Percentiles rank a stretch among this genome's conserved stretches.
phyloP scores from a whole-genome alignment of 1,140 invertebrate genomes.

The Acromyrmex heyeri region DNA sequence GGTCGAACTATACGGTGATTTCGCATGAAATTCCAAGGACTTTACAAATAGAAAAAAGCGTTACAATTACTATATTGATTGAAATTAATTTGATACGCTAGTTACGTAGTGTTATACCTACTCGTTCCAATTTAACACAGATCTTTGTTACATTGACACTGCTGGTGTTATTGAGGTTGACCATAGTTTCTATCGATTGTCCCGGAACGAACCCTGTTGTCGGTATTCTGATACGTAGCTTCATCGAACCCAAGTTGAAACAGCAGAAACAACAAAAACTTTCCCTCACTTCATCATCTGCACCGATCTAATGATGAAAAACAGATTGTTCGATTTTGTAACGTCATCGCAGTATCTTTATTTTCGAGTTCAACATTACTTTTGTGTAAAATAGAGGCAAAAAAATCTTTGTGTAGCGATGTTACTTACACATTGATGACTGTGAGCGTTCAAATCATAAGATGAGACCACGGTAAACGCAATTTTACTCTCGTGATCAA shows the following conservation, averaged over 20 bases:
- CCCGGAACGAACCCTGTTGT: slow-evolving; percentile 89
- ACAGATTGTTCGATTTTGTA: not conserved
- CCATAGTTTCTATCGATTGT: slow-evolving; percentile 88
- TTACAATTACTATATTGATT: not conserved
- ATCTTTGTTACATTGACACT: slow-evolving; percentile 87
- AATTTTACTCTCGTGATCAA: slow-evolving; percentile 86
- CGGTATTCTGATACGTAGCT: slow-evolving; percentile 87
- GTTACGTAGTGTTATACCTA: slow-evolving; percentile 74
- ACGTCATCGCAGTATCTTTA: not conserved
- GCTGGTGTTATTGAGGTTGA: slow-evolving; percentile 89
- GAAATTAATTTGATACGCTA: not conserved
- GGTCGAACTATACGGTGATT: not conserved
- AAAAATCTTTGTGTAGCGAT: not conserved
- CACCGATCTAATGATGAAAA: slow-evolving; percentile 56
- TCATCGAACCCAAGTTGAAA: slow-evolving; percentile 87
- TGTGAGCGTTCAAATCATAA: slow-evolving; percentile 70
- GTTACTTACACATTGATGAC: slow-evolving; percentile 51
- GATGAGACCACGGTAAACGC: slow-evolving; percentile 85
- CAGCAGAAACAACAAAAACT: slow-evolving; percentile 89
- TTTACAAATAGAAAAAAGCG: slow-evolving; percentile 16
- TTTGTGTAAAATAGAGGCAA: not conserved
- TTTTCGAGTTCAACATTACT: not conserved
- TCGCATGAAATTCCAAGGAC: slow-evolving; percentile 55
- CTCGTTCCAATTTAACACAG: slow-evolving; percentile 88
- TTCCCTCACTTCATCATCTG: slow-evolving; percentile 84